These are phyloP conservation scores for Heliconius himera DNA, from an alignment of 1,140 invertebrate genomes.

Conservation along the genomic window DNA sequence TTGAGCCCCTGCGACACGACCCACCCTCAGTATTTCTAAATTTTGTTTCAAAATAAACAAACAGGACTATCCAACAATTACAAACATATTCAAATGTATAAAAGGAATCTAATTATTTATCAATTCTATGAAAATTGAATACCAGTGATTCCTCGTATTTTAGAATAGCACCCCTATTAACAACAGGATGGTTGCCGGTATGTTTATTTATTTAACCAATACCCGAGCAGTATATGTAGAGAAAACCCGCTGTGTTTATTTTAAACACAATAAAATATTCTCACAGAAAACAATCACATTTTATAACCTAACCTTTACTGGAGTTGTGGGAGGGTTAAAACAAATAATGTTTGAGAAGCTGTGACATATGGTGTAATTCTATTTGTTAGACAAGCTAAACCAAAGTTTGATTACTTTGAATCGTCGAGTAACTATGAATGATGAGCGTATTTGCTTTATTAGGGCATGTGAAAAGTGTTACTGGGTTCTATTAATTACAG, in stretches of 20 bases:
- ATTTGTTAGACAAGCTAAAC: slow-evolving; percentile 26
- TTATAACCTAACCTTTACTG: slow-evolving; percentile 28
- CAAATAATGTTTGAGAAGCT: slow-evolving; percentile 43
- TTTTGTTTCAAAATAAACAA: not conserved
- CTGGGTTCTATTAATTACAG: too few relatives aligned
- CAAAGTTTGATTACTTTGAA: not conserved
- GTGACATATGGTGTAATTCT: slow-evolving; percentile 39
- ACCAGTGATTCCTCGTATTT: slow-evolving; percentile 24
- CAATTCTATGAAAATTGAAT: slow-evolving; percentile 21
- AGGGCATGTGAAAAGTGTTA: not conserved
- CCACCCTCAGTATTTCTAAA: not conserved
- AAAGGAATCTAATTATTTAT: slow-evolving; percentile 17
- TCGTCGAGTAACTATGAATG: not conserved
- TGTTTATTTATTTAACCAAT: slow-evolving; percentile 45
- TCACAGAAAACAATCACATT: slow-evolving; percentile 35
- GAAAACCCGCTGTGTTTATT: slow-evolving; percentile 31
- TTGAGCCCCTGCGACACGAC: too few relatives aligned
- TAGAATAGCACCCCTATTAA: slow-evolving; percentile 26
- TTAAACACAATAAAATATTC: slow-evolving; percentile 48
- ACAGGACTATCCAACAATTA: not conserved
- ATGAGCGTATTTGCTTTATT: not conserved
- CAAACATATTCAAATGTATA: not conserved
- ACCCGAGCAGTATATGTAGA: slow-evolving; percentile 29
- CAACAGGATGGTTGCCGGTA: slow-evolving; percentile 24
- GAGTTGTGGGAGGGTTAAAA: slow-evolving; percentile 38